Conservation (phyloP, 35 echinoderm and acorn worm species). For the Chiridota heheva region DNA sequence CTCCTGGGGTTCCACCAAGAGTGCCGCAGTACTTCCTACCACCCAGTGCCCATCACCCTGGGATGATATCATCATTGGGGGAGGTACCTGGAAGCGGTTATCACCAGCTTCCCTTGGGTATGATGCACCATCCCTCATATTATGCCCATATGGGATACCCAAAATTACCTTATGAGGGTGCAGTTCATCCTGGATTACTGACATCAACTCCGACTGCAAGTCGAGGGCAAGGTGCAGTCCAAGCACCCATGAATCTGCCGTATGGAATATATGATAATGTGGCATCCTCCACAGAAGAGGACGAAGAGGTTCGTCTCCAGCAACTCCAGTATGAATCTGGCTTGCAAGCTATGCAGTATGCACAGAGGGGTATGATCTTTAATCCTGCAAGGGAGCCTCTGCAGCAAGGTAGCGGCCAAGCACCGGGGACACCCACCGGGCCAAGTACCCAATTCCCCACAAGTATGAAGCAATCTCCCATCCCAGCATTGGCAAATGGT, state of each 20-base stretch:
- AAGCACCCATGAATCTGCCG: not conserved
- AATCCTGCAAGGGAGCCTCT: too few species aligned
- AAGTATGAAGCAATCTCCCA: too few species aligned
- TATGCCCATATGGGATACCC: slow-evolving; percentile 8
- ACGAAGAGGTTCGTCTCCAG: too few species aligned
- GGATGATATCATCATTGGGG: too few species aligned
- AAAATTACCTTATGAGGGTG: slow-evolving; percentile 12
- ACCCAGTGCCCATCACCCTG: too few species aligned
- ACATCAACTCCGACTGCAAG: slow-evolving; percentile 36
- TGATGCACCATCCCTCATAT: slow-evolving; percentile 5
- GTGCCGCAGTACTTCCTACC: slow-evolving; percentile 2
- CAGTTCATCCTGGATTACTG: slow-evolving; percentile 11
- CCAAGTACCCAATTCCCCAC: too few species aligned
- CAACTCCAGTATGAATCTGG: too few species aligned
- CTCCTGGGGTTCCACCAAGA: not conserved
- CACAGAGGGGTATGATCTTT: too few species aligned
- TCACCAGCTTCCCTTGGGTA: too few species aligned
- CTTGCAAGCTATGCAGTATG: too few species aligned
- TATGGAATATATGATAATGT: not conserved
- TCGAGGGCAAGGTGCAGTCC: not conserved
- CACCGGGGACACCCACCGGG: not conserved
- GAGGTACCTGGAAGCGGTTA: too few species aligned
- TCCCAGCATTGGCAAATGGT: too few species aligned
- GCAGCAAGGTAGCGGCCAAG: slow-evolving; percentile 5
- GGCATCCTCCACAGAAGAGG: slow-evolving; percentile 31